Base-by-base conservation (phyloP, 2,113 vertebrate genomes). In the Perognathus longimembris region DNA sequence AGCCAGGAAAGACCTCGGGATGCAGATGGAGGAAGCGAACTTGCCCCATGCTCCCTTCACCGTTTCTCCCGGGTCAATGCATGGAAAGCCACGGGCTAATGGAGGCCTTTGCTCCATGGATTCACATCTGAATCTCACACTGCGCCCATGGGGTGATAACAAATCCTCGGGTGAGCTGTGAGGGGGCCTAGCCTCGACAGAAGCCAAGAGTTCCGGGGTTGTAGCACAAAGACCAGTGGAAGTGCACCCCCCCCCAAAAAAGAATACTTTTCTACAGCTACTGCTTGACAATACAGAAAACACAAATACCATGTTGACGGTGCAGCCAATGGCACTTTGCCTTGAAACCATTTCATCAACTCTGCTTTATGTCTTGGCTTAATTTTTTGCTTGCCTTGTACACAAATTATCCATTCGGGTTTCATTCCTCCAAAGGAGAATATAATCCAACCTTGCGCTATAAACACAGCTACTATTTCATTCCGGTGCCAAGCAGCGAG, bases 351-450 rank as follows among this genome's bases (percentile, higher is more conserved):
- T 36, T 50, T 80, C 32, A 86, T 59, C 63, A 59, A 36, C 50
- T 74, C 75, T 86, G 69, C 79, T 38, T 74, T 30, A 11, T 30
- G 61, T 75, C 74, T 79, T 50, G 20, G 30, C 87, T 96, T 93
- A 24, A 90, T 84, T 87, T 84, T 87, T 84, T 95, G 93, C 89
- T 90, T 92, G 88, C 87, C 88, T 54, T 92, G 32, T 0, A 0
- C 57, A 92, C 87, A 91, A 95, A 90, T 95, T 85, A 92, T 82
- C 87, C 77, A 94, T 69, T 71, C 73, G 89, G 87, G 85, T 89
- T 95, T 95, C 96, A 94, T 96, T 96, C 92, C 93, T 97, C 85
- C 89, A 92, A 95, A 96, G 93, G n/a, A 97, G 77, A 95, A 94
- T 90, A 92, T 95, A 92, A 93, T 97, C 95, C 90, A 93, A 95